Conservation (phyloP, 2,113 vertebrate species). For the Eubucco bourcierii region DNA sequence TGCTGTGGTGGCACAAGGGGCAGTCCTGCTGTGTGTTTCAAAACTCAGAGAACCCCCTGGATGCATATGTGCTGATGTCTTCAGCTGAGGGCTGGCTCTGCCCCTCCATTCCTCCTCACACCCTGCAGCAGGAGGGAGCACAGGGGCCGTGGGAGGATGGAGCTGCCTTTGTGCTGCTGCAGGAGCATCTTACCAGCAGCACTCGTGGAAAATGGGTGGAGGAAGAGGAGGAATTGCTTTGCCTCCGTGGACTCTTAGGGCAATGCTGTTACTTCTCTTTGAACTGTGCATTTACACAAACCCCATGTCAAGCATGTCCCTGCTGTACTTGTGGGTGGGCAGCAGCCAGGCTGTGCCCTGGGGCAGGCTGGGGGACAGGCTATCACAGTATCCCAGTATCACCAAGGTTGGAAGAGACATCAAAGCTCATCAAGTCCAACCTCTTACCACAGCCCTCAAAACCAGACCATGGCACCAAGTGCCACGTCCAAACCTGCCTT, state of each 20-base stretch:
- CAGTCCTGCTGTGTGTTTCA: not conserved
- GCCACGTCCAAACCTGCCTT: no score
- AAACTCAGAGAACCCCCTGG: not conserved
- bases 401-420: no score
- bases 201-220: not conserved
- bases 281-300: not conserved
- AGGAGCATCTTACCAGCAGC: accelerated
- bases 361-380: not conserved
- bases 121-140: not conserved
- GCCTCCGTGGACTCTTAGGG: not conserved
- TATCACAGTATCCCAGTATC: no score
- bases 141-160: not conserved
- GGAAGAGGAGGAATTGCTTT: not conserved
- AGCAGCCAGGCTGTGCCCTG: not conserved
- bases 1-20: accelerated
- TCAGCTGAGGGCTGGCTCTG: not conserved
- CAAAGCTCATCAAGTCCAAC: no score
- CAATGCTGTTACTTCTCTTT: not conserved
- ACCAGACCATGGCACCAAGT: no score
- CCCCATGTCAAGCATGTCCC: accelerated
- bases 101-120: not conserved
- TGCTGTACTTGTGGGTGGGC: no score
- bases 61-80: accelerated
- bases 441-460: no score
- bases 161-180: not conserved